Evolutionary conservation across 2,888 invertebrate genomes (phyloP).

Genomic region (Chymomyza procnemis): DNA sequence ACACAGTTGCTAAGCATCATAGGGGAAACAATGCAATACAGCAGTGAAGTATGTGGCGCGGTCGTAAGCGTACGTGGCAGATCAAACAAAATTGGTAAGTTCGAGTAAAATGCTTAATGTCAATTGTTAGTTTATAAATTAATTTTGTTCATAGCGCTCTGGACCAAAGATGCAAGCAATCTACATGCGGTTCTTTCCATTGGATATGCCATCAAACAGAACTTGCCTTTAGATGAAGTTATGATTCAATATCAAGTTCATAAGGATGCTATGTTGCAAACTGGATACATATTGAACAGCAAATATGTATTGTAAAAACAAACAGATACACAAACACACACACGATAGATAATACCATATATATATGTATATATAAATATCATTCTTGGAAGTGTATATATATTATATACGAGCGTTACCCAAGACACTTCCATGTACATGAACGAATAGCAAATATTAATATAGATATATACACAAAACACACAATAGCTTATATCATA

Average conservation of each 20-base stretch:
- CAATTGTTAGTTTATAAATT: not conserved
- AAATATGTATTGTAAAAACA: not conserved
- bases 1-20: constrained; percentile 87
- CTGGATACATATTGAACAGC: constrained; percentile 85
- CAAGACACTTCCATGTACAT: too few relatives aligned
- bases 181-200: constrained; percentile 89
- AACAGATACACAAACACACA: not conserved
- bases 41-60: constrained; percentile 96
- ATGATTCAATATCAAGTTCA: constrained; percentile 86
- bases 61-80: constrained; percentile 95
- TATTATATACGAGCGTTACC: too few relatives aligned
- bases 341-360: not conserved
- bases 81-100: constrained; percentile 91
- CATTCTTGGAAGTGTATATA: too few relatives aligned
- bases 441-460: too few relatives aligned
- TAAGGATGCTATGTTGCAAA: constrained; percentile 89
- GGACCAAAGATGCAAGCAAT: constrained; percentile 91
- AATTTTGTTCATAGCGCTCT: constrained; percentile 81
- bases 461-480: too few relatives aligned
- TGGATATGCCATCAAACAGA: constrained; percentile 89
- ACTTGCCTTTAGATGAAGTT: constrained; percentile 82
- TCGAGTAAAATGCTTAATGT: not conserved
- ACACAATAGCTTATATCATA: too few relatives aligned
- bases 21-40: constrained; percentile 95
- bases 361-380: too few relatives aligned